Base-by-base conservation (phyloP, 2,888 invertebrate species). In the Psococerastis gibbosa region DNA sequence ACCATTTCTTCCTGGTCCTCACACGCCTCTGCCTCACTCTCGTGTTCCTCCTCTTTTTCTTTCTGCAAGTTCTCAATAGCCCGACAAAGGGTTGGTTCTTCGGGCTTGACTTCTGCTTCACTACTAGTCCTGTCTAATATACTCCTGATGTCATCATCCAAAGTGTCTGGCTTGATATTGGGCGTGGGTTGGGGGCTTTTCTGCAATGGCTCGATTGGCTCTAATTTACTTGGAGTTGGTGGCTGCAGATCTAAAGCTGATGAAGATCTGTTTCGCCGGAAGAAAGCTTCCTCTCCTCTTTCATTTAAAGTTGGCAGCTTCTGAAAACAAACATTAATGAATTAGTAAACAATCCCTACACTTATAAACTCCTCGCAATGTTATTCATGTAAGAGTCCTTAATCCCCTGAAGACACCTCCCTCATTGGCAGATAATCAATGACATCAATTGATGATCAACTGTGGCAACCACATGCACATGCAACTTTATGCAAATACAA, bases 41-140 rank as follows among this genome's bases (percentile, higher is more conserved):
- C 60, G n/a, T 69, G 68, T 35, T 65, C 60, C 2, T 64, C 58
- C 0, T 59, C 57, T 17, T 55, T 54, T 35, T 66, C 66, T 27
- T 68, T 64, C 5, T 17, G 38, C 5, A 38, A 17, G 5, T 13
- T 38, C 20, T 38, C 20, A 17, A 38, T 18, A 18, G 38, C 6
- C 20, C 20, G 15, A 17, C 38, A 38, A 13, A 38, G 4, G 11
- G 11, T 27, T 6, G 27, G 27, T 18, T 20, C 20, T 20, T 38
- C 38, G 4, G 38, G 6, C 3, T 20, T 22, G 15, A 38, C 18
- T 6, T 3, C 20, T 38, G 5, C 20, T 17, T 22, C n/a, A n/a
- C 20, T 20, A 20, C 20, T 22, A 3, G n/a, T 20, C 20, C 20
- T n/a, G 17, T 33, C 33, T 9, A 38, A 20, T 9, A 38, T 38